These are phyloP conservation scores for Emys orbicularis DNA, from an alignment of 2,797 vertebrate genomes.

Conservation along the genomic window DNA sequence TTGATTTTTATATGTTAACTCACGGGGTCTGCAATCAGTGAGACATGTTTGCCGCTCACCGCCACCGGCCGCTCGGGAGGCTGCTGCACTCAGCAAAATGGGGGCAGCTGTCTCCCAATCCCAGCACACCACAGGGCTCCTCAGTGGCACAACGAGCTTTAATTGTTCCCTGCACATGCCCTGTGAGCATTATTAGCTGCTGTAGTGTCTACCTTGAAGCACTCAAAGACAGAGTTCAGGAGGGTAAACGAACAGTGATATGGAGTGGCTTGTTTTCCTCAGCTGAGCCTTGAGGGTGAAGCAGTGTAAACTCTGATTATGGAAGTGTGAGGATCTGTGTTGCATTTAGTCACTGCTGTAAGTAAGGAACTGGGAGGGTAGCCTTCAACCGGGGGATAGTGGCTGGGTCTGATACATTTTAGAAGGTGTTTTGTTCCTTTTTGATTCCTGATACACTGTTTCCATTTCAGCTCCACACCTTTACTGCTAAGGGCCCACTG, in stretches of 20 bases:
- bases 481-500: neutral
- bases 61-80: neutral
- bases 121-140: constrained; percentile 51
- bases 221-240: constrained; percentile 45
- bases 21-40: constrained; percentile 16
- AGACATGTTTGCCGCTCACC: neutral
- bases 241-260: constrained; percentile 51
- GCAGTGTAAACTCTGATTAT: neutral
- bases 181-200: constrained; percentile 36
- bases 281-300: neutral
- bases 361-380: neutral
- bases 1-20: constrained; percentile 37
- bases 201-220: constrained; percentile 52
- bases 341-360: neutral
- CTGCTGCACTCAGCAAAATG: constrained; percentile 43
- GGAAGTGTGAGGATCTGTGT: neutral
- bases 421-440: neutral
- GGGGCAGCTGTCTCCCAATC: constrained; percentile 50
- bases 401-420: neutral
- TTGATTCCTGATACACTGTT: neutral
- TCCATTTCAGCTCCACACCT: neutral
- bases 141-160: constrained; percentile 52
- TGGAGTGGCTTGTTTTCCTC: neutral
- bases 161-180: constrained; percentile 46
- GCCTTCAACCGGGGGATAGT: neutral